Conservation (phyloP, 2,888 invertebrate species). For the Rhogogaster chlorosoma region DNA sequence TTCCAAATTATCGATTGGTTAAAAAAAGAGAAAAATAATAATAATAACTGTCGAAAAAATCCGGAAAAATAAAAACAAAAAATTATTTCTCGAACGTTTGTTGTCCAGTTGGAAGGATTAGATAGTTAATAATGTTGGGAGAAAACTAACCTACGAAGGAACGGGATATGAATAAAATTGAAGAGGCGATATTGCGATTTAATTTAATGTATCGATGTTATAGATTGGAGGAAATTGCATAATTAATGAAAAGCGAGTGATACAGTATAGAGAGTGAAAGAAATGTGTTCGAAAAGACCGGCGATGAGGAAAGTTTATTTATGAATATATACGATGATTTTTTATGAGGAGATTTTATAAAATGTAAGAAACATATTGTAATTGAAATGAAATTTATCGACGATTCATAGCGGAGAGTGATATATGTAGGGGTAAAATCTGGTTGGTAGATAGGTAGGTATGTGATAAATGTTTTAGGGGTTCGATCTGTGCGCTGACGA, state of each 20-base stretch:
- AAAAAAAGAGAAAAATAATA: background rate
- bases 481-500: slow-evolving; percentile 23
- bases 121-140: background rate
- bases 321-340: background rate
- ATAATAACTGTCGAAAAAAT: no score
- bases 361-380: background rate
- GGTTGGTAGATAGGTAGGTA: background rate
- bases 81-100: background rate
- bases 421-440: background rate
- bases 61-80: background rate
- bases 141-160: background rate
- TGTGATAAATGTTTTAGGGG: background rate
- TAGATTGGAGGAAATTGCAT: no score
- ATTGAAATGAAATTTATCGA: background rate
- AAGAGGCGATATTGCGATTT: background rate
- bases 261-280: background rate
- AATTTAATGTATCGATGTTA: background rate
- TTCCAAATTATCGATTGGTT: background rate
- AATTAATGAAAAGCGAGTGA: background rate
- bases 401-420: background rate
- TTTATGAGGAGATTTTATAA: background rate
- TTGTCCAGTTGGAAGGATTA: background rate
- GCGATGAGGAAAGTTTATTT: background rate
- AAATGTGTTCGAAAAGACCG: background rate
- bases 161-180: background rate